A percentile compares a stretch with the other conserved stretches of the same genome.
Evolutionary conservation across 2,888 invertebrate species (phyloP).

Genomic region (Athalia cordata): DNA sequence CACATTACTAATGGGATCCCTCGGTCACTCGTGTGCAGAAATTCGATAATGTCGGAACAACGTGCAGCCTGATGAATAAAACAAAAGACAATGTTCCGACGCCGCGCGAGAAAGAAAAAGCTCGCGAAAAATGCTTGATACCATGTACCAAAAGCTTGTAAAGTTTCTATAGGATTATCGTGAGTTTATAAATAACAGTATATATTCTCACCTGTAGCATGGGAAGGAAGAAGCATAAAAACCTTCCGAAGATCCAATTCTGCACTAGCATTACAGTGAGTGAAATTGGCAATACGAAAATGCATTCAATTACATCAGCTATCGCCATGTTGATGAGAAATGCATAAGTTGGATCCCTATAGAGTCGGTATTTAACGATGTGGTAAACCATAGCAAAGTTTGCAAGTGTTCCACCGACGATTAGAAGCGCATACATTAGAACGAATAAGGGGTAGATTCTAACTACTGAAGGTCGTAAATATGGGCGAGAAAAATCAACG

Average conservation of each 20-base stretch:
- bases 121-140: not conserved
- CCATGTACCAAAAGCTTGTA: not conserved
- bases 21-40: not conserved
- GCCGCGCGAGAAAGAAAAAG: not conserved
- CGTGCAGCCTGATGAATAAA: constrained; percentile 22
- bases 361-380: constrained; percentile 75
- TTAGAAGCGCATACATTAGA: constrained; percentile 78
- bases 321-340: constrained; percentile 81
- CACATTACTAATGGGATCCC: not conserved
- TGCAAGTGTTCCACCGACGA: constrained; percentile 76
- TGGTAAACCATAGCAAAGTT: constrained; percentile 79
- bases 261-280: constrained; percentile 81
- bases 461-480: constrained; percentile 77
- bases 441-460: constrained; percentile 79
- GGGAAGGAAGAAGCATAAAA: constrained; percentile 83
- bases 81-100: not conserved
- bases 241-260: constrained; percentile 84
- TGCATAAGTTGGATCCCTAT: constrained; percentile 79
- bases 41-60: constrained; percentile 13
- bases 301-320: constrained; percentile 81
- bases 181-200: not conserved
- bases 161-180: not conserved
- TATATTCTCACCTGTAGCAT: constrained; percentile 80
- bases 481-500: constrained; percentile 77
- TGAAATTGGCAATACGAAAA: constrained; percentile 81